phyloP scores from a whole-genome alignment of 2,797 vertebrate species.

The Galago senegalensis region DNA sequence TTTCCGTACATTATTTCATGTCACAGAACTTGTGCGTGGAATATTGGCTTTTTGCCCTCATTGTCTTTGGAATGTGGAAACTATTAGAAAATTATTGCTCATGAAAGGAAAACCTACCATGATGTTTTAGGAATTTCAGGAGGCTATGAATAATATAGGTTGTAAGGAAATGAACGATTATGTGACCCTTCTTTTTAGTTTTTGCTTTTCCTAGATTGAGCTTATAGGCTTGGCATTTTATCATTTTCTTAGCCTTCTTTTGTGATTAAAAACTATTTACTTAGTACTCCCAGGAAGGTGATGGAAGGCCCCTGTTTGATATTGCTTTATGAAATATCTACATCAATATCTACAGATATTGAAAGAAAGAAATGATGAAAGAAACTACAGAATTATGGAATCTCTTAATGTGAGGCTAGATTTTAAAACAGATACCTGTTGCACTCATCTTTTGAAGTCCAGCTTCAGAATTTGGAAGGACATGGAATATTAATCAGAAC shows the following conservation, averaged over 20 bases:
- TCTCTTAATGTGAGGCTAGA: background rate
- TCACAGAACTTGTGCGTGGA: conserved; percentile 53
- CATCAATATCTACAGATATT: too few relatives aligned
- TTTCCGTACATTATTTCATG: conserved; percentile 71
- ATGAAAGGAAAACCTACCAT: conserved; percentile 55
- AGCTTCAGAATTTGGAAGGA: background rate
- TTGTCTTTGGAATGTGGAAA: conserved; percentile 79
- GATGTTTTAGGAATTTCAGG: conserved; percentile 66
- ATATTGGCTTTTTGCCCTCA: conserved; percentile 72
- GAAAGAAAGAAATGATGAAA: background rate
- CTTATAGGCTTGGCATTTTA: conserved; percentile 47
- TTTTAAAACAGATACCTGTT: background rate
- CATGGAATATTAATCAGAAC: background rate
- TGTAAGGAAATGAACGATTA: conserved; percentile 36
- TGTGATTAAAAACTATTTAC: conserved; percentile 3
- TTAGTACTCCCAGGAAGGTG: background rate
- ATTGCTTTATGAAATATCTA: background rate
- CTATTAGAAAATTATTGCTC: conserved; percentile 69
- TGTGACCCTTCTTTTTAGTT: conserved; percentile 2
- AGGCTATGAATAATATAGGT: conserved; percentile 29
- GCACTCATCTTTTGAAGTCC: background rate
- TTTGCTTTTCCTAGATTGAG: conserved; percentile 45
- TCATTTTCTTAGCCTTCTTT: background rate
- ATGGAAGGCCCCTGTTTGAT: background rate
- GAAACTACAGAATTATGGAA: background rate